Conservation (phyloP, 2,113 vertebrate species). For the Alouatta palliata region DNA sequence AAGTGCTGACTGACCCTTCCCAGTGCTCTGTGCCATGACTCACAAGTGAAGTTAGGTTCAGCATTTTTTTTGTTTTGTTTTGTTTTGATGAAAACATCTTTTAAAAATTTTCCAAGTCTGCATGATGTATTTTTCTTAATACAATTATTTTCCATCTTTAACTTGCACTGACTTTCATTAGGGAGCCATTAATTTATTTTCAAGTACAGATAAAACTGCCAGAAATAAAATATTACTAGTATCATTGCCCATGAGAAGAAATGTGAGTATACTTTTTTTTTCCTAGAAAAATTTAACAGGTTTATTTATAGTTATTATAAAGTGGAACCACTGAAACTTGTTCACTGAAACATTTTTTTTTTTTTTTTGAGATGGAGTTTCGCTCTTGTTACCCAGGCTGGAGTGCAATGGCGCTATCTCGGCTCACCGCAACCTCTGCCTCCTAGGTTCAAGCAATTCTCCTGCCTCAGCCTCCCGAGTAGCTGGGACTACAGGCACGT, state of each 20-base stretch:
- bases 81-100: background rate
- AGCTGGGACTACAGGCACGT: too few species aligned
- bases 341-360: too few species aligned
- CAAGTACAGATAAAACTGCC: background rate
- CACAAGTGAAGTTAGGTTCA: background rate
- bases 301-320: too few species aligned
- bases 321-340: too few species aligned
- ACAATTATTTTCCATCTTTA: conserved; percentile 15
- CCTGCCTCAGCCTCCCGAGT: too few species aligned
- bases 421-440: too few species aligned
- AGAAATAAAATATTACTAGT: background rate
- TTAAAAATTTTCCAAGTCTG: background rate
- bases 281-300: too few species aligned
- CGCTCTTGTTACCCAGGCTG: too few species aligned
- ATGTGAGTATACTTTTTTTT: too few species aligned
- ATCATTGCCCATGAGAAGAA: background rate
- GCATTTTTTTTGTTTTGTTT: background rate
- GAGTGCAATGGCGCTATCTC: too few species aligned
- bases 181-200: background rate
- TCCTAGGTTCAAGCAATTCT: too few species aligned
- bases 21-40: background rate
- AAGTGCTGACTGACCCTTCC: background rate
- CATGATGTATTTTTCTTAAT: background rate
- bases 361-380: too few species aligned
- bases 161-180: background rate